Evolutionary conservation across 1,140 invertebrate genomes (phyloP).

Genomic region (Chlorops oryzae): DNA sequence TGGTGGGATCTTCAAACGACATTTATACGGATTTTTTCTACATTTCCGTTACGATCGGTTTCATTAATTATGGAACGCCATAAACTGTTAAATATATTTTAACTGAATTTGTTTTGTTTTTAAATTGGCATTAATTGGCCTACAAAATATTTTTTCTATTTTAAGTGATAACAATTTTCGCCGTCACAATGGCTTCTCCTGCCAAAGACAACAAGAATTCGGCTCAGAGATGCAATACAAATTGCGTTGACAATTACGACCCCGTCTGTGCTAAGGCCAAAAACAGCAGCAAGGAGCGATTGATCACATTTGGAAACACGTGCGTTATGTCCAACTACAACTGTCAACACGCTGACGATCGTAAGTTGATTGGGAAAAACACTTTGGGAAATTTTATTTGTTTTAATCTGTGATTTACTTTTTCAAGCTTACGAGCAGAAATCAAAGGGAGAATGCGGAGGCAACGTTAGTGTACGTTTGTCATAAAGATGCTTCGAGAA

Average conservation of each 20-base stretch:
- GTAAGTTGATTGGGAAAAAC: constrained; percentile 20
- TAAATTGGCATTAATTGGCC: too few species aligned
- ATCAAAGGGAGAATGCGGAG: constrained; percentile 37
- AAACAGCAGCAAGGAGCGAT: constrained; percentile 36
- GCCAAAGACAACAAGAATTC: constrained; percentile 34
- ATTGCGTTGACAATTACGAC: constrained; percentile 30
- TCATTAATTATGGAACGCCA: too few species aligned
- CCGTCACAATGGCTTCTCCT: constrained; percentile 23
- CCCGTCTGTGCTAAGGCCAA: constrained; percentile 37
- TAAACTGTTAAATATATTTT: too few species aligned
- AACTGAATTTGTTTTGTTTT: too few species aligned
- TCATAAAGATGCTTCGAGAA: too few species aligned
- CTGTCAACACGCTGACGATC: constrained; percentile 39
- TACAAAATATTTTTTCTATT: too few species aligned
- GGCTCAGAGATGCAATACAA: constrained; percentile 18
- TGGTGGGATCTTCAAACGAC: too few species aligned
- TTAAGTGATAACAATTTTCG: too few species aligned
- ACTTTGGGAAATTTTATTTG: background rate
- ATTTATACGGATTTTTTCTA: too few species aligned
- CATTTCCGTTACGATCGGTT: too few species aligned
- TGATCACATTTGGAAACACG: constrained; percentile 36
- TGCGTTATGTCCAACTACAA: constrained; percentile 43
- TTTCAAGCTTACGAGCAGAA: constrained; percentile 35
- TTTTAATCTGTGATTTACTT: background rate
- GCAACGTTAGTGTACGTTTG: constrained; percentile 40